Evolutionary conservation across 2,888 invertebrate genomes (phyloP).

Genomic region (Campopleginae sp.): DNA sequence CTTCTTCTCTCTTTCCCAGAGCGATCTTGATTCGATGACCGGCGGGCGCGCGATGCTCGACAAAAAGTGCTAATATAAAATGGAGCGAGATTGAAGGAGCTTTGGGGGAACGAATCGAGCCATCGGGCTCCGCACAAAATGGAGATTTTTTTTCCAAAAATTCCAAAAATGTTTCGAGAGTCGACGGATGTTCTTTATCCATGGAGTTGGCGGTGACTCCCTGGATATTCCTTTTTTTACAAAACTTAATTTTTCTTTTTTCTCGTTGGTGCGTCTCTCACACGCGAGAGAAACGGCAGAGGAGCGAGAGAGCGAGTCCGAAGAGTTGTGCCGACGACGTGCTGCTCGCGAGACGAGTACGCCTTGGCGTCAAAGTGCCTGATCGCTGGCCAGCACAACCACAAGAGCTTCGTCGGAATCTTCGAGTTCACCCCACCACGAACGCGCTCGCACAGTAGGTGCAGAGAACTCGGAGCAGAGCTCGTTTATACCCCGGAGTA

Average conservation of each 20-base stretch:
- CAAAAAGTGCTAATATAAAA: slow-evolving; percentile 49
- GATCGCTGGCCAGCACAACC: slow-evolving; percentile 41
- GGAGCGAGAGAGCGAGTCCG: neutral
- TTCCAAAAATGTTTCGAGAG: slow-evolving; percentile 30
- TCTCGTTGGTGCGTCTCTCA: slow-evolving; percentile 42
- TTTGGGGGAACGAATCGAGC: slow-evolving; percentile 20
- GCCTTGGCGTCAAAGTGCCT: slow-evolving; percentile 61
- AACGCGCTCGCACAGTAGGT: slow-evolving; percentile 38
- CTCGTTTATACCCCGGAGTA: slow-evolving; percentile 79
- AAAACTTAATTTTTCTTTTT: slow-evolving; percentile 29
- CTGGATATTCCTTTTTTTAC: slow-evolving; percentile 32
- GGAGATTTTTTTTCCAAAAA: slow-evolving; percentile 60
- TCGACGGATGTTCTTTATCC: slow-evolving; percentile 70
- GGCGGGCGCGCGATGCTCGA: slow-evolving; percentile 44
- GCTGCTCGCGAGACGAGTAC: slow-evolving; percentile 40
- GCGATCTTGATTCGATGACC: slow-evolving; percentile 42
- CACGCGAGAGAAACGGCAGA: slow-evolving; percentile 33
- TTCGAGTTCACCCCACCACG: slow-evolving; percentile 57
- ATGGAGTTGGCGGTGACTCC: slow-evolving; percentile 65
- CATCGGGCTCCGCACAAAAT: slow-evolving; percentile 48
- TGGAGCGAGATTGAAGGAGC: slow-evolving; percentile 28
- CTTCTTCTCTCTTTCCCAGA: neutral
- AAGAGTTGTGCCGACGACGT: slow-evolving; percentile 47
- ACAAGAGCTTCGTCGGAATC: slow-evolving; percentile 55
- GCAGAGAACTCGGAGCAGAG: slow-evolving; percentile 63